Base-by-base conservation (phyloP, 2,888 invertebrate species). In the Acanthoscelides obtectus region DNA sequence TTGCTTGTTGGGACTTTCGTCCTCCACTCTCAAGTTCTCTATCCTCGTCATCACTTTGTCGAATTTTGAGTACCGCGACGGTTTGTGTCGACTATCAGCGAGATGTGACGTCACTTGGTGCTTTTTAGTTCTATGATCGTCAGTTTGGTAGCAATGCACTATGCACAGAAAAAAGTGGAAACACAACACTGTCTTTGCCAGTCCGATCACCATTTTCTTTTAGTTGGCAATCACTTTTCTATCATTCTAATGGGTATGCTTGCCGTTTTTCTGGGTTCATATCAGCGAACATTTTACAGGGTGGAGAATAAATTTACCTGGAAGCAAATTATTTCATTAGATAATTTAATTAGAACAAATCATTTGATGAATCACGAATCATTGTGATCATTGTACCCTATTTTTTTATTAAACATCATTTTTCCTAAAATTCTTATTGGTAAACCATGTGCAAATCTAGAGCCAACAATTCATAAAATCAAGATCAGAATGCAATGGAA, bases 211-310 rank as follows among this genome's bases (percentile, higher is more conserved):
- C 66, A 66, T 66, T 22, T 66, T 66, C 66, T 66, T 66, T 66
- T 66, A 8, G 12, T 21, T 66, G 22, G 20, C 1, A 64, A n/a
- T 20, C 63, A 64, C 64, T 45, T 64, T 64, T 69, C 27, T 12
- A 69, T 73, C 71, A 76, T 80, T 90, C 88, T 45, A 45, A 45
- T 45, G 45, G 45, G 12, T 45, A 45, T 17, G 1, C 45, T 12
- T 45, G 45, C 45, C 45, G 25, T 25, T 45, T 45, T 6, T 12
- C 45, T 3, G 5, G 45, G 6, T 45, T 45, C 45, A 45, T 45
- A 45, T 45, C 45, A 45, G 45, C 45, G 45, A 45, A 1, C 17
- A 17, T 45, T 45, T 6, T 6, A 17, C 8, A 45, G 45, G 1
- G 17, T 45, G 45, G 8, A 12, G 45, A 12, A 45, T 6, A 45